A percentile compares a stretch with the other conserved stretches of the same genome.
Evolutionary conservation across 1,140 invertebrate genomes (phyloP).

Genomic region (Ectropis grisescens): DNA sequence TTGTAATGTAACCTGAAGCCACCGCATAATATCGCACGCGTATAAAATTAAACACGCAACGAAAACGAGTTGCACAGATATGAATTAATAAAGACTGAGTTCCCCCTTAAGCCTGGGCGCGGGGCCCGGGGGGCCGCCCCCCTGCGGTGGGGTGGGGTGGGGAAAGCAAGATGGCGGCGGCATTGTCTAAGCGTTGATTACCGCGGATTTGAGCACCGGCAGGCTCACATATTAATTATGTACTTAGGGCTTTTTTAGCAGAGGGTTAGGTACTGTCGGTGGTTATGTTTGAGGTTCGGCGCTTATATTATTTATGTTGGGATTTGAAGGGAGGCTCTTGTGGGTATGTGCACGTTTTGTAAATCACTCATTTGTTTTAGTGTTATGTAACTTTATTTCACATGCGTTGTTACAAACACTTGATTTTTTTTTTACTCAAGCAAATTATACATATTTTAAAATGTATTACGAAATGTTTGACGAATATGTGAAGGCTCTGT

Average conservation of each 20-base stretch:
- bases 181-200: constrained; percentile 57
- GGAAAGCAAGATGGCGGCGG: constrained; percentile 51
- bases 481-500: too few species aligned
- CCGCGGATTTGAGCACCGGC: constrained; percentile 39
- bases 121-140: constrained; percentile 4
- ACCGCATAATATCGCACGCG: too few species aligned
- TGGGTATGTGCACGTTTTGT: too few species aligned
- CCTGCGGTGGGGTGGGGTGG: constrained; percentile 3
- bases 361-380: not conserved
- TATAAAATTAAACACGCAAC: not conserved
- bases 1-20: too few species aligned
- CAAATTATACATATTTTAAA: too few species aligned
- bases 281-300: too few species aligned
- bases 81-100: constrained; percentile 28
- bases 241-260: constrained; percentile 39
- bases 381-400: too few species aligned
- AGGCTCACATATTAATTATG: constrained; percentile 61
- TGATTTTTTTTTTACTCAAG: too few species aligned
- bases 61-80: constrained; percentile 12
- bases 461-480: too few species aligned
- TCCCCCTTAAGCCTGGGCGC: constrained; percentile 22
- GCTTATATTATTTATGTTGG: too few species aligned
- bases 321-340: too few species aligned
- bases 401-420: too few species aligned
- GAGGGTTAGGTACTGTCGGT: not conserved